Conservation (phyloP, 2,888 invertebrate genomes). For the Zygogramma bicolorata region DNA sequence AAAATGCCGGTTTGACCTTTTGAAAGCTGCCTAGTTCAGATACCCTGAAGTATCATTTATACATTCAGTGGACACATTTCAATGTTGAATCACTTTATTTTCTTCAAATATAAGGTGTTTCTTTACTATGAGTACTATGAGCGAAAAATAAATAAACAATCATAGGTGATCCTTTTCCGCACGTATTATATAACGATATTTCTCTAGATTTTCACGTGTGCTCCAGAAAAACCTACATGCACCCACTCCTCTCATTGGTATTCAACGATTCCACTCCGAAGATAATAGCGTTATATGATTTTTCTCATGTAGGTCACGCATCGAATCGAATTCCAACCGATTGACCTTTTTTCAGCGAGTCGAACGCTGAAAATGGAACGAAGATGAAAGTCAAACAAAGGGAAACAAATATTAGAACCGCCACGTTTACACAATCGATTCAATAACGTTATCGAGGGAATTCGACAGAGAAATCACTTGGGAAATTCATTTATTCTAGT, state of each 20-base stretch:
- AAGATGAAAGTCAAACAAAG: constrained; percentile 32
- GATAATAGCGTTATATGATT: constrained; percentile 1
- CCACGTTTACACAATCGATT: constrained; percentile 29
- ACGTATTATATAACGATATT: background rate
- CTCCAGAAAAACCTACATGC: background rate
- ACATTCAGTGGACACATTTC: too few species aligned
- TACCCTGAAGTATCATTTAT: too few species aligned
- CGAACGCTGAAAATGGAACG: constrained; percentile 21
- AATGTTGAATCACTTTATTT: too few species aligned
- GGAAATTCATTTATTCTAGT: background rate
- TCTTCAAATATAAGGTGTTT: too few species aligned
- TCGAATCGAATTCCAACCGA: constrained; percentile 28
- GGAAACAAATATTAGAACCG: constrained; percentile 29
- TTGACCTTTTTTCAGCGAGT: constrained; percentile 28
- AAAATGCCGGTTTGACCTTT: too few species aligned
- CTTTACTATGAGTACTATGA: too few species aligned
- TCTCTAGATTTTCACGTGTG: background rate
- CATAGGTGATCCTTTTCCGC: too few species aligned
- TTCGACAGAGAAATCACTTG: background rate
- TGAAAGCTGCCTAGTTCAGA: too few species aligned
- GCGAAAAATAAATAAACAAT: too few species aligned
- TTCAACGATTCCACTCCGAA: background rate
- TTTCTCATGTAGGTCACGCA: constrained; percentile 25
- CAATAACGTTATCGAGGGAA: constrained; percentile 1
- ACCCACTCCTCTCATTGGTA: background rate